These are phyloP conservation scores for Vombatus ursinus DNA, from an alignment of 2,113 vertebrate genomes.

Conservation along the genomic window DNA sequence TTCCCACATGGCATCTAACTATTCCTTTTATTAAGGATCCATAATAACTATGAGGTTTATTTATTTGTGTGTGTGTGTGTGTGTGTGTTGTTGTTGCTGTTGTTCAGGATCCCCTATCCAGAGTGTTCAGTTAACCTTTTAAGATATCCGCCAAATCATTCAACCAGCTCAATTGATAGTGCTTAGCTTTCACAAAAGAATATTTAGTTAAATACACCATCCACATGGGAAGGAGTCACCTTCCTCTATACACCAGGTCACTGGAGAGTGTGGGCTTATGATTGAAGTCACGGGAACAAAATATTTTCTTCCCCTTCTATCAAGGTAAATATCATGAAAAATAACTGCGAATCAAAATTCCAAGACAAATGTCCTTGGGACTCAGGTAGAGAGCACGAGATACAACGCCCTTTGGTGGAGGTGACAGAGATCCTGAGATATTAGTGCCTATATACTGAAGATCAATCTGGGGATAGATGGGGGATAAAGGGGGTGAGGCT, in stretches of 20 bases:
- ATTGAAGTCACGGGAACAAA: neutral
- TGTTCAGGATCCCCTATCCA: neutral
- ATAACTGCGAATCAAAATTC: neutral
- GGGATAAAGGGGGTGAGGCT: neutral
- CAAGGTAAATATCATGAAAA: neutral
- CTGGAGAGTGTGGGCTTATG: fast-evolving
- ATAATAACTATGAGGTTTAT: neutral
- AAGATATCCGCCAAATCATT: neutral
- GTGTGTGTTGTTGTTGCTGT: too few relatives aligned
- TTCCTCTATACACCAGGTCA: neutral
- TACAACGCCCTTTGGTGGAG: neutral
- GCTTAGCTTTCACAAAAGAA: neutral
- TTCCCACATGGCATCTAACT: neutral
- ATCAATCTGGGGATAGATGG: neutral
- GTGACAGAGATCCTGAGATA: neutral
- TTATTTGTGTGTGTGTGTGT: too few relatives aligned
- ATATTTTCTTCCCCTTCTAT: neutral
- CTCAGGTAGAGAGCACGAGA: neutral
- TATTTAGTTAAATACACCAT: neutral
- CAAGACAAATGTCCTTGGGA: neutral
- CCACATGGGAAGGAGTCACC: neutral
- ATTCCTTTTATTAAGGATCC: neutral
- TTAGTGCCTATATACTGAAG: neutral
- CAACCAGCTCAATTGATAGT: neutral
- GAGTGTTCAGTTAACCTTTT: neutral